Conservation (phyloP, 1,140 invertebrate genomes). For the Scaptomyza hsui region DNA sequence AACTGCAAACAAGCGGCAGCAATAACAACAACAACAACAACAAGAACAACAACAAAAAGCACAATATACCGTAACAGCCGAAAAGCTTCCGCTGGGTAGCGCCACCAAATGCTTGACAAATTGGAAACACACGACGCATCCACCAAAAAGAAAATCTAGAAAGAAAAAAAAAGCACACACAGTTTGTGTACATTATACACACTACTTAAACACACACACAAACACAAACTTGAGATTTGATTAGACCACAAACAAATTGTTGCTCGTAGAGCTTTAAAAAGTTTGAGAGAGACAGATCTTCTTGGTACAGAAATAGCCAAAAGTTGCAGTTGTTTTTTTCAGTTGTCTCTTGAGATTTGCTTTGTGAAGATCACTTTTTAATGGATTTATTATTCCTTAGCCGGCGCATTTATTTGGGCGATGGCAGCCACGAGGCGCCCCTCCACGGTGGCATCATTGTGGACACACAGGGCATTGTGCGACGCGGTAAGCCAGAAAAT, state of each 20-base stretch:
- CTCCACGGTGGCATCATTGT: conserved; percentile 80
- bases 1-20: conserved; percentile 11
- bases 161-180: background rate
- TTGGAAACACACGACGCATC: background rate
- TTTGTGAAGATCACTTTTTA: conserved; percentile 10
- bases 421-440: conserved; percentile 44
- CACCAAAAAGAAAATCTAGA: conserved; percentile 18
- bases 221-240: conserved; percentile 11
- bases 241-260: conserved; percentile 13
- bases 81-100: conserved; percentile 73
- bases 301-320: conserved; percentile 23
- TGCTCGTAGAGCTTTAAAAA: conserved; percentile 2
- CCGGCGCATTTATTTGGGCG: conserved; percentile 75
- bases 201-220: background rate
- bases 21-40: too few relatives aligned
- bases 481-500: conserved; percentile 38
- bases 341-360: conserved; percentile 9
- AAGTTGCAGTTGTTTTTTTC: background rate
- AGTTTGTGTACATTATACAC: background rate
- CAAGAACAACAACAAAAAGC: background rate
- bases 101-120: conserved; percentile 43
- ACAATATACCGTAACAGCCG: conserved; percentile 26
- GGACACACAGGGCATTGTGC: conserved; percentile 74
- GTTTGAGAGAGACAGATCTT: background rate
- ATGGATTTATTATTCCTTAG: conserved; percentile 83